Base-by-base conservation (phyloP, 2,797 vertebrate species). In the Amphiprion clarkii region DNA sequence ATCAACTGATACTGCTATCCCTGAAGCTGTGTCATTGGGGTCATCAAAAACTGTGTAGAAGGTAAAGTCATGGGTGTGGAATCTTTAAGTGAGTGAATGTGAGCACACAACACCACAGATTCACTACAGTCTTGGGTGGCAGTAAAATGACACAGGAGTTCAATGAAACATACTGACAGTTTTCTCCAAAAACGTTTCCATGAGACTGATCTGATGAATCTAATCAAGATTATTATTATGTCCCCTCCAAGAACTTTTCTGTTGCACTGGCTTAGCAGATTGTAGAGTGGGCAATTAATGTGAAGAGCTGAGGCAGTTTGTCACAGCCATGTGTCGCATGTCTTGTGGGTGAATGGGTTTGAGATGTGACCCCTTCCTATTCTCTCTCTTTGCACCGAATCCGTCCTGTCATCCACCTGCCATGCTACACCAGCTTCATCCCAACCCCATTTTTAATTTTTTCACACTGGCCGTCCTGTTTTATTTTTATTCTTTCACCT, bases 281-380 rank as follows among this genome's bases (percentile, higher is more conserved):
- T 71, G 42, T 16, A 49, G 79, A 62, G 40, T 13, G 31, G 62
- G 33, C 76, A 87, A 87, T 90, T 88, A 88, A 68, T 46, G 65
- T 52, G 72, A 75, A 68, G 48, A 73, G 67, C 55, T 17, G 42
- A 76, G 70, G 76, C 81, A 54, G 46, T 60, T 56, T 83, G 84
- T 78, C 79, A 79, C 21, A 58, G 53, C 77, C 82, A 80, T 82
- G 85, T 84, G 83, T 83, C n/a, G 40, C 63, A 49, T 46, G 71
- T 83, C 84, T 67, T 59, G 55, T 65, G 81, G 64, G 42, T 79
- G 81, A 87, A 62, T 62, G 68, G 82, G 44, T 83, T 73, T 76
- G 69, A 81, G 80, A 85, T 73, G 80, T 82, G 80, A 86, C 80
- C 79, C 66, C 73, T 73, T 49, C 49, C 63, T 66, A 31, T 62